Conservation (phyloP, 2,888 invertebrate species). For the Bibio marci region DNA sequence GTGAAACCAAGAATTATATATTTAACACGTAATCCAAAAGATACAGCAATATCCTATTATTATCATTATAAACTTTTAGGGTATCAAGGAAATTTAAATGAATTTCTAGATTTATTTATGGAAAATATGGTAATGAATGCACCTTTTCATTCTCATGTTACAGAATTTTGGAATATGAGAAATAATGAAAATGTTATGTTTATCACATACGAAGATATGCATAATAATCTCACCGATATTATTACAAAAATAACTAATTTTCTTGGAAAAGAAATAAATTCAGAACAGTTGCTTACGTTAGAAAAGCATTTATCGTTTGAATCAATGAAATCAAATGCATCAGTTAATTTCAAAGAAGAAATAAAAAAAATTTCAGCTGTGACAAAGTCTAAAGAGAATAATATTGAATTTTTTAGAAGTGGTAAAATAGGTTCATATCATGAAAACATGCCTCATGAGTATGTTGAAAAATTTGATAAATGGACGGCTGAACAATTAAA, state of each 20-base stretch:
- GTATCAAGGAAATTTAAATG: conserved; percentile 4
- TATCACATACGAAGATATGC: background rate
- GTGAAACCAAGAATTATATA: conserved; percentile 37
- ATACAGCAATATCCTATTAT: conserved; percentile 59
- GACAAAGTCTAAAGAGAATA: too few species aligned
- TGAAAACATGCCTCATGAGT: too few species aligned
- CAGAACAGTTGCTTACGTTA: too few species aligned
- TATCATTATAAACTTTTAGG: conserved; percentile 22
- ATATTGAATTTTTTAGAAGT: too few species aligned
- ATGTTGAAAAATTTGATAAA: too few species aligned
- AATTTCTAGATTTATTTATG: conserved; percentile 7
- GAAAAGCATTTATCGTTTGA: conserved; percentile 4
- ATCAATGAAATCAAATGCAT: conserved; percentile 2
- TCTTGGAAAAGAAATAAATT: too few species aligned
- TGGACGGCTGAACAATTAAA: too few species aligned
- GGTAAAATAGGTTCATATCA: too few species aligned
- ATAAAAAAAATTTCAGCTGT: too few species aligned
- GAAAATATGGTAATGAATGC: conserved; percentile 1
- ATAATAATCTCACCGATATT: too few species aligned
- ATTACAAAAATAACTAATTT: too few species aligned
- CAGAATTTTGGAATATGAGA: conserved; percentile 4
- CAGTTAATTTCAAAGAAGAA: too few species aligned
- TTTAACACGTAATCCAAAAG: conserved; percentile 62
- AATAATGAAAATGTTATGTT: conserved; percentile 5
- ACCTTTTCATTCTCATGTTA: conserved; percentile 2